These are phyloP conservation scores for Zaprionus taronus DNA, from an alignment of 1,140 invertebrate genomes.

Conservation along the genomic window DNA sequence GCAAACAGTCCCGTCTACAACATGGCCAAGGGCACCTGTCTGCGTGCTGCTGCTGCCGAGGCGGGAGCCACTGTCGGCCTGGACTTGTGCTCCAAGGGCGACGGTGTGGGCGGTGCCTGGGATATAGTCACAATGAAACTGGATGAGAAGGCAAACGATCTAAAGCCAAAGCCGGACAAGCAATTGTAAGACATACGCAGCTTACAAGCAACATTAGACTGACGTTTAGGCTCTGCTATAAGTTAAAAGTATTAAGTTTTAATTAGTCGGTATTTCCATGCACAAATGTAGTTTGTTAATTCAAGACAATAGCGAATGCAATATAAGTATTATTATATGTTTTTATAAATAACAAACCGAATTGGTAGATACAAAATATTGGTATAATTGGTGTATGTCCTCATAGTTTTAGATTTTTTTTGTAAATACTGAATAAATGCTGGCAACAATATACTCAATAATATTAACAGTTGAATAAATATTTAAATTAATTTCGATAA, in stretches of 20 bases:
- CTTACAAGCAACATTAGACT: conserved; percentile 70
- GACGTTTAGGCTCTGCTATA: conserved; percentile 53
- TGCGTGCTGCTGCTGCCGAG: conserved; percentile 86
- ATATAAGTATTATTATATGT: conserved; percentile 8
- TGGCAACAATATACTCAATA: neutral
- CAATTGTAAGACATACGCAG: conserved; percentile 41
- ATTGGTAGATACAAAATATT: neutral
- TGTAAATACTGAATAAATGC: conserved; percentile 15
- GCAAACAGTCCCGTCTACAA: conserved; percentile 92
- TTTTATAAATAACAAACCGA: neutral
- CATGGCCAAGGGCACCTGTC: conserved; percentile 92
- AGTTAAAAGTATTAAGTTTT: conserved; percentile 56
- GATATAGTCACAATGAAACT: conserved; percentile 86
- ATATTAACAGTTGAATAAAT: neutral
- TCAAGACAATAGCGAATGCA: conserved; percentile 16
- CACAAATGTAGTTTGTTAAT: conserved; percentile 45
- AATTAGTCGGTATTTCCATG: conserved; percentile 66
- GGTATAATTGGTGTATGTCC: conserved; percentile 1
- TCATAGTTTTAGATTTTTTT: neutral
- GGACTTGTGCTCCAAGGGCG: conserved; percentile 89
- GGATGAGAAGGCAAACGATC: conserved; percentile 14
- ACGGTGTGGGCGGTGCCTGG: conserved; percentile 87
- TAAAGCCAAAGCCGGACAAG: conserved; percentile 43
- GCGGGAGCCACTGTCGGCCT: conserved; percentile 87
- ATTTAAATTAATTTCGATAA: neutral